Percentiles rank a stretch among this genome's conserved stretches.
Evolutionary conservation across 2,113 vertebrate genomes (phyloP).

Genomic region (Telmatochromis bifrenatus): DNA sequence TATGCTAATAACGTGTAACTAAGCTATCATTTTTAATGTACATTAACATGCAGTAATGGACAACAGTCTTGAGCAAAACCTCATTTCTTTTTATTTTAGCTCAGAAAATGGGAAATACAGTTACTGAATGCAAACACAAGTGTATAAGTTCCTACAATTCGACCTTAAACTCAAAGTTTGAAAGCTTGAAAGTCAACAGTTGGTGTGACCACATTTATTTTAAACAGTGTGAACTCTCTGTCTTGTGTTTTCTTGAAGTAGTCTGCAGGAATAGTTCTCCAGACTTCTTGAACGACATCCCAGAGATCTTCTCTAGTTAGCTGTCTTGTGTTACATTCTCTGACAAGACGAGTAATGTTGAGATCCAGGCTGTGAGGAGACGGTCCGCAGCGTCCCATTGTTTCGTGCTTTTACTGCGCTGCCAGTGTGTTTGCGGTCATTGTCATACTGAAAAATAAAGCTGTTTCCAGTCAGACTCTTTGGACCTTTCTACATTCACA

Average conservation of each 20-base stretch:
- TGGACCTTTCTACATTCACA: background rate
- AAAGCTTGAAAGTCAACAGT: background rate
- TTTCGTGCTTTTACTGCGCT: background rate
- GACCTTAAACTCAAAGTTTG: background rate
- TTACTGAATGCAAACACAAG: background rate
- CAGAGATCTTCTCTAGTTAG: background rate
- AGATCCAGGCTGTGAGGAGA: background rate
- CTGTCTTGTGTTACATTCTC: background rate
- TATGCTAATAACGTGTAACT: rapidly evolving
- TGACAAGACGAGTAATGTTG: rapidly evolving
- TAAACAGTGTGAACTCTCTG: background rate
- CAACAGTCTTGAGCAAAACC: background rate
- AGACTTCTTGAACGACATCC: background rate
- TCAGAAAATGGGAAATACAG: background rate
- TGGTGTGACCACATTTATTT: background rate
- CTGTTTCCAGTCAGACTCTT: background rate
- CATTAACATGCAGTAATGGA: background rate
- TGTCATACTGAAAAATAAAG: background rate
- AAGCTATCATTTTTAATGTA: rapidly evolving
- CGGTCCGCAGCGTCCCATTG: background rate
- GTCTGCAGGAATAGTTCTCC: background rate
- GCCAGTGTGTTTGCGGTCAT: background rate
- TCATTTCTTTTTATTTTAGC: background rate
- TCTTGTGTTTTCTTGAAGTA: background rate
- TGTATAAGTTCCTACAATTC: background rate